Evolutionary conservation across 1,140 invertebrate species (phyloP).

Genomic region (Drosophila nigromelanica): DNA sequence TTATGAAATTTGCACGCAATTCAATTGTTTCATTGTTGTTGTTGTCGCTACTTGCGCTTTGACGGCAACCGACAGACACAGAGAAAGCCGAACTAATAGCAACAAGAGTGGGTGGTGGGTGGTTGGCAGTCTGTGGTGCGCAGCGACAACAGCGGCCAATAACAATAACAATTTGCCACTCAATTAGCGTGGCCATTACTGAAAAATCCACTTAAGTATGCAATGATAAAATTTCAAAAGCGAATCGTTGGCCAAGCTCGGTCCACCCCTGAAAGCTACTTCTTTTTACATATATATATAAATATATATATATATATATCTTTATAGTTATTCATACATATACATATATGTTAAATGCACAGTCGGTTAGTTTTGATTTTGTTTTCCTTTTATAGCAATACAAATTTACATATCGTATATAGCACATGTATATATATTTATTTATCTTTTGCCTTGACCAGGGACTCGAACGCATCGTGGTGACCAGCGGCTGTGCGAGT

Average conservation of each 20-base stretch:
- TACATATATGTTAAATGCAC: not conserved
- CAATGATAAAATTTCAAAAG: conserved; percentile 82
- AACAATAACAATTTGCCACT: conserved; percentile 82
- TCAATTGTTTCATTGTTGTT: conserved; percentile 58
- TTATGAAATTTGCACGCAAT: conserved; percentile 77
- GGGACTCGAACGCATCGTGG: conserved; percentile 90
- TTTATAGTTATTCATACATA: not conserved
- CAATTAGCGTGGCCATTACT: conserved; percentile 80
- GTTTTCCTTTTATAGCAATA: conserved; percentile 12
- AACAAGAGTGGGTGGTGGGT: not conserved
- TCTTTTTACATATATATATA: conserved; percentile 22
- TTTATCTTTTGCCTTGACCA: conserved; percentile 78
- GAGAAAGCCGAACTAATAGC: conserved; percentile 28
- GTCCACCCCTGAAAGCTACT: conserved; percentile 33
- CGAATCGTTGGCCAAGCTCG: conserved; percentile 39
- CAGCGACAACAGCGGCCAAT: conserved; percentile 70
- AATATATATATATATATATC: not conserved
- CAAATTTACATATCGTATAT: conserved; percentile 8
- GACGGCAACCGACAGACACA: conserved; percentile 34
- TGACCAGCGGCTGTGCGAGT: conserved; percentile 82
- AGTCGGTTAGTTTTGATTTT: conserved; percentile 2
- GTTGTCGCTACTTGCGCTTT: conserved; percentile 53
- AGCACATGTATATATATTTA: conserved; percentile 46
- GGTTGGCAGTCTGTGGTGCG: conserved; percentile 21
- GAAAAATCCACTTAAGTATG: conserved; percentile 82